phyloP scores from a whole-genome alignment of 2,113 vertebrate genomes.

The Lonchura striata region DNA sequence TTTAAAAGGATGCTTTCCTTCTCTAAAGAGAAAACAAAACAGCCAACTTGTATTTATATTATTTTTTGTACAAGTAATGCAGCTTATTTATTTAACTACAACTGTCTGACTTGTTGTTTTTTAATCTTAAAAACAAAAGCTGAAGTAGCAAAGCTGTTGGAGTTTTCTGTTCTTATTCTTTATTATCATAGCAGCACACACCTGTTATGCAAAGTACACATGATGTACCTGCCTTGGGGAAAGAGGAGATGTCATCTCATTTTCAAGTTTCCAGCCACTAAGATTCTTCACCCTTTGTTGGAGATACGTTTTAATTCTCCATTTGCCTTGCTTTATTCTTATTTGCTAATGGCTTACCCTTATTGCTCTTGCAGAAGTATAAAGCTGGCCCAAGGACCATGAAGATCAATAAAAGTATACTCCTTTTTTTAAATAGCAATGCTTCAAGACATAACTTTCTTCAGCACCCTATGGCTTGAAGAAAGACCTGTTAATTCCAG shows the following conservation, averaged over 20 bases:
- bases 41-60: constrained; percentile 68
- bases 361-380: background rate
- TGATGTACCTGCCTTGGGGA: background rate
- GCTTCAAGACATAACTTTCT: background rate
- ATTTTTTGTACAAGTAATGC: constrained; percentile 75
- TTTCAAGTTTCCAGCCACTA: background rate
- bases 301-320: background rate
- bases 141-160: background rate
- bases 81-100: constrained; percentile 73
- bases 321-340: background rate
- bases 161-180: background rate
- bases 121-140: constrained; percentile 41
- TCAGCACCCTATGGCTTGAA: background rate
- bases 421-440: background rate
- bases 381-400: background rate
- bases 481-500: background rate
- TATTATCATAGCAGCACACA: background rate
- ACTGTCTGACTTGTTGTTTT: constrained; percentile 50
- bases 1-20: constrained; percentile 52
- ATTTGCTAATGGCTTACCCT: background rate
- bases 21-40: constrained; percentile 60
- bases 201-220: background rate
- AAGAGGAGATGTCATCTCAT: background rate
- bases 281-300: background rate
- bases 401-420: background rate